phyloP scores from a whole-genome alignment of 2,797 vertebrate species.

The Acanthopagrus latus region DNA sequence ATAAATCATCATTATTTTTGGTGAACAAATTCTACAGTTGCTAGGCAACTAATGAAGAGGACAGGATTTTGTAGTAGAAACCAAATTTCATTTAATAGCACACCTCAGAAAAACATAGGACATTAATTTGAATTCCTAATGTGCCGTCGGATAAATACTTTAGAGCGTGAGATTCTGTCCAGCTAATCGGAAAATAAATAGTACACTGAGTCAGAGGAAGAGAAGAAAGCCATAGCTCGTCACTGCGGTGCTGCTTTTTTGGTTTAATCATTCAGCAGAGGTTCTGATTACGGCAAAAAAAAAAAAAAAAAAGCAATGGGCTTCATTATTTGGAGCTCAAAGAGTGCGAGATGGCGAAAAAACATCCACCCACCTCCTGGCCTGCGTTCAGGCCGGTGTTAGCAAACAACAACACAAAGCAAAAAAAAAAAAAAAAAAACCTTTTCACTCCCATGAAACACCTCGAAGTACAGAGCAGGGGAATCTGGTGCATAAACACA shows the following conservation, averaged over 20 bases:
- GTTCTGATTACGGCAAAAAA: slow-evolving; percentile 17
- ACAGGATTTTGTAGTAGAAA: slow-evolving; percentile 17
- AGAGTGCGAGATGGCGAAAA: slow-evolving; percentile 19
- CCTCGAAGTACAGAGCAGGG: slow-evolving; percentile 10
- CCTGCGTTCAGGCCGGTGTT: slow-evolving; percentile 1
- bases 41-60: slow-evolving; percentile 64
- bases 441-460: slow-evolving; percentile 22
- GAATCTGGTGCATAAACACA: not conserved
- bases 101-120: slow-evolving; percentile 26
- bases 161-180: slow-evolving; percentile 2
- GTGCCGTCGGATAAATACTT: slow-evolving; percentile 21
- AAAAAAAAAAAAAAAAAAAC: slow-evolving; percentile 1
- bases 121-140: slow-evolving; percentile 35
- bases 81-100: slow-evolving; percentile 36
- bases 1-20: slow-evolving; percentile 27
- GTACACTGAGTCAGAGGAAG: not conserved
- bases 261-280: slow-evolving; percentile 12
- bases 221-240: not conserved
- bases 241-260: slow-evolving; percentile 11
- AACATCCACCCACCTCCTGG: slow-evolving; percentile 49
- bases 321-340: slow-evolving; percentile 57
- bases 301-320: slow-evolving; percentile 23
- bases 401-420: slow-evolving; percentile 24
- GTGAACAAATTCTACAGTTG: slow-evolving; percentile 49
- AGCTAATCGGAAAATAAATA: slow-evolving; percentile 38